Base-by-base conservation (phyloP, 2,113 vertebrate species). In the Atherinomorus stipes region DNA sequence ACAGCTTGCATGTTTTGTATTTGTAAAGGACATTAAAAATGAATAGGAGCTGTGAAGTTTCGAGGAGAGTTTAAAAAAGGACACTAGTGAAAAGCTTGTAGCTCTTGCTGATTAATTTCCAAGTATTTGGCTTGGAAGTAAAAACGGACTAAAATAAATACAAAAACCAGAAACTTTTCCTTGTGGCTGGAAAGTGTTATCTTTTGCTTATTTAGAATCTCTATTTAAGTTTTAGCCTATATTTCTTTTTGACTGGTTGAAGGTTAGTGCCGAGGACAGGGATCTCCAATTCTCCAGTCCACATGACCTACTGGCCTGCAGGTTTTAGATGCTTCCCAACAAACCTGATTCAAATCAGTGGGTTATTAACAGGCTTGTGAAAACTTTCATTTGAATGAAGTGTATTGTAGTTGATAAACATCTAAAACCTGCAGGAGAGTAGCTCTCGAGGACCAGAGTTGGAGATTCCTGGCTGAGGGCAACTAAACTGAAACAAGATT, bases 61-160 rank as follows among this genome's bases (percentile, higher is more conserved):
- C 31, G 31, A 37, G 58, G 26, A 64, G 67, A 64, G 67, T 66
- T 88, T 70, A 78, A 67, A 78, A n/a, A 88, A 73, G 57, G 59
- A 81, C 68, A 54, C 38, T 22, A 51, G 38, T 68, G 61, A 44
- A 51, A 1, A 3, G 19, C 64, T 65, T 70, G 42, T 26, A 57
- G 18, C 28, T 44, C 53, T 69, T 37, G 22, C 56, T 73, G 66
- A 72, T 66, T 81, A 0, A 83, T 80, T 61, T 25, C 44, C 62
- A 25, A 62, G 26, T 7, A 18, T 31, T 37, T 40, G 65, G 22
- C 62, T 28, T n/a, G 40, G 37, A 71, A 78, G 73, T 51, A 37
- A 73, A 71, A 66, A 58, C 16, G 11, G 13, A 53, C 53, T 44
- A 51, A 60, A 38, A 25, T 65, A 67, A 60, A 67, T 60, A 64